These are phyloP conservation scores for Microtus montanus DNA, from an alignment of 2,113 vertebrate genomes.

Conservation along the genomic window DNA sequence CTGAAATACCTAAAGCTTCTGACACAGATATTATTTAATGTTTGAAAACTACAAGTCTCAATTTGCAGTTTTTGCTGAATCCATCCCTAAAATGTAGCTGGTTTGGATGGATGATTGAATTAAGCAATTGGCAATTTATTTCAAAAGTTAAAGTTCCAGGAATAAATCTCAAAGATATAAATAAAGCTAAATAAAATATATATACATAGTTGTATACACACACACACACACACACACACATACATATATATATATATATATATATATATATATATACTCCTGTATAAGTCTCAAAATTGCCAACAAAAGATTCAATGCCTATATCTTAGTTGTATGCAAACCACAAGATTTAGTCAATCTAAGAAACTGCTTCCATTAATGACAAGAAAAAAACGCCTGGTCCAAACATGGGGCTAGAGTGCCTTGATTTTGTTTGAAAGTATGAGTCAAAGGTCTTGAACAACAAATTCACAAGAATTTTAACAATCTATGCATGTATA, in stretches of 20 bases:
- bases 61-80: conserved; percentile 17
- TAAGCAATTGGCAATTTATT: conserved; percentile 40
- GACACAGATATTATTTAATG: background rate
- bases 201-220: background rate
- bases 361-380: background rate
- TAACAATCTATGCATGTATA: background rate
- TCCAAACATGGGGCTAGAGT: background rate
- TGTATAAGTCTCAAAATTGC: conserved; percentile 30
- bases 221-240: background rate
- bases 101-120: conserved; percentile 18
- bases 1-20: conserved; percentile 42
- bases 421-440: conserved; percentile 32
- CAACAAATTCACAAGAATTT: background rate
- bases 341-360: background rate
- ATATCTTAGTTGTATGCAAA: background rate
- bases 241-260: no score
- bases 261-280: background rate
- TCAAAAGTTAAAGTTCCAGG: conserved; percentile 12
- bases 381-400: background rate
- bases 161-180: conserved; percentile 38
- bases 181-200: conserved; percentile 24
- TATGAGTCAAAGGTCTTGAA: conserved; percentile 4
- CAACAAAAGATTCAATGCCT: background rate
- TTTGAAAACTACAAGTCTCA: conserved; percentile 43
- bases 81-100: background rate